Evolutionary conservation across 2,113 vertebrate species (phyloP).

Genomic region (rat (Rattus norvegicus)): GRCr8 NC_086019.1:132925501-132926000

Average conservation of each 20-base stretch:
- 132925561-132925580: not conserved
- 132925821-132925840: accelerated
- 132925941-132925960: not conserved
- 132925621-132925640: not conserved
- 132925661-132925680: not conserved
- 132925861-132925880: not conserved
- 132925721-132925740: not conserved
- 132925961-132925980: accelerated
- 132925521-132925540: not conserved
- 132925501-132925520: not conserved
- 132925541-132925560: not conserved
- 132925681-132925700: not conserved
- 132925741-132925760: too few relatives aligned
- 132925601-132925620: not conserved
- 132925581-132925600: not conserved
- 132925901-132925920: not conserved
- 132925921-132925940: accelerated
- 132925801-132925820: not conserved
- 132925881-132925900: not conserved
- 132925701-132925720: not conserved
- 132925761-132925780: not conserved
- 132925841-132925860: not conserved
- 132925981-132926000: not conserved
- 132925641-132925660: not conserved
- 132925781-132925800: not conserved